Evolutionary conservation across 2,888 invertebrate species (phyloP), one percentile per base, ranked within the genome.

Genomic region (Cybosia mesomella): DNA sequence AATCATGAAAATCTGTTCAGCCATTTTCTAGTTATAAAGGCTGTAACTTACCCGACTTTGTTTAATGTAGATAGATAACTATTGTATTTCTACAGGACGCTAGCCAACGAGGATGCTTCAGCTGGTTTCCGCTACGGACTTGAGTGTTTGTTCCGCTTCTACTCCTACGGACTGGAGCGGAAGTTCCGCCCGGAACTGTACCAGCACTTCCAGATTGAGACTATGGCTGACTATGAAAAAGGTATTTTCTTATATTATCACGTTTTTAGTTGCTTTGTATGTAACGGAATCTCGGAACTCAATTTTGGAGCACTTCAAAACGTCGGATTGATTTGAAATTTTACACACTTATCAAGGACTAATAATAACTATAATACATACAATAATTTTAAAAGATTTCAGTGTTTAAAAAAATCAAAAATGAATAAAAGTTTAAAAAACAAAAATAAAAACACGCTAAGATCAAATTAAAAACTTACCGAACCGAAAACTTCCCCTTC

Each of bases 101-200:
- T 99, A 72, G 99, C 99, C n/a, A 96, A 97, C 75, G 99, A 99
- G 90, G 99, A 99, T 95, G 98, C 99, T 0, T 95, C 96, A 64
- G 97, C 96, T 76, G 99, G 99, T 13, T 99, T 98, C 95, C 97
- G 99, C 88, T 98, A 97, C 91, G 90, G 90, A 0, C 91, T 98
- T n/a, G 98, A 98, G 88, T 98, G 98, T 83, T 93, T 98, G 11
- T 99, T 99, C 96, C 96, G 99, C 58, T 99, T 98, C 96, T 99
- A 97, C 95, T 99, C 99, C 80, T 99, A 99, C 92, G 99, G 99
- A 0, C 95, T 99, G 71, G 99, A 99, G 95, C 97, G 97, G 84
- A 98, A 98, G 93, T 99, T 99, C 96, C 96, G 99, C 71, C 97
- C 98, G n/a, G 98, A 98, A 80, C 94, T 99, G 54, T 99, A 98